These are phyloP conservation scores for Mormyrus proboscirostris DNA, from an alignment of 2,797 vertebrate species.

Conservation along the genomic window DNA sequence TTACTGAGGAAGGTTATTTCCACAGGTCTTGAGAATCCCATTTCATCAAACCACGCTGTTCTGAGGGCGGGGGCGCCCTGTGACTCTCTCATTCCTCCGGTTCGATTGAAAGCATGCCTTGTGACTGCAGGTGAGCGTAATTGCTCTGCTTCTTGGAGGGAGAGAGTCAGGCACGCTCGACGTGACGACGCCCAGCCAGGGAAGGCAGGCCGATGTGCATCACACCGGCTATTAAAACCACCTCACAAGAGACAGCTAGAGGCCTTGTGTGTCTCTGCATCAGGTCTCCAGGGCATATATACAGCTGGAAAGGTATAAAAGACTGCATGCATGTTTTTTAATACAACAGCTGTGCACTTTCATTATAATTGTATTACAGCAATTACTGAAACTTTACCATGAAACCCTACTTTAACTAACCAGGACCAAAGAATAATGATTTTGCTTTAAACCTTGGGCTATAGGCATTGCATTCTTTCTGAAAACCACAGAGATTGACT, in stretches of 20 bases:
- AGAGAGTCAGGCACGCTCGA: background rate
- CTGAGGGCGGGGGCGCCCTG: background rate
- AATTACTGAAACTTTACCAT: background rate
- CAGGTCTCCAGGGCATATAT: background rate
- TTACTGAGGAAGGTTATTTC: slow-evolving; percentile 17
- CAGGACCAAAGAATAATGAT: background rate
- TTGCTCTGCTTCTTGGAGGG: background rate
- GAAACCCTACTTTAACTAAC: background rate
- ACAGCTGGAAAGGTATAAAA: background rate
- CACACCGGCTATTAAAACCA: background rate
- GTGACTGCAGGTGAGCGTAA: background rate
- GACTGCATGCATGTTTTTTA: background rate
- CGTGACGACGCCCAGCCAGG: background rate
- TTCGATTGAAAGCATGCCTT: background rate
- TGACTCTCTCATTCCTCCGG: background rate
- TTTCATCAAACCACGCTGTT: background rate
- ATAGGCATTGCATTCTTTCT: background rate
- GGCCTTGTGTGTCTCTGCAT: background rate
- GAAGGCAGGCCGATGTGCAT: background rate
- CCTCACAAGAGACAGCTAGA: background rate
- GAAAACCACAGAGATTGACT: background rate
- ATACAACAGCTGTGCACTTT: background rate
- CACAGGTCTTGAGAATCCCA: background rate
- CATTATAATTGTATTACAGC: background rate
- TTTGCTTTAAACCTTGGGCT: background rate